These are phyloP conservation scores for Arnoldichthys spilopterus DNA, from an alignment of 2,797 vertebrate genomes.

Conservation along the genomic window DNA sequence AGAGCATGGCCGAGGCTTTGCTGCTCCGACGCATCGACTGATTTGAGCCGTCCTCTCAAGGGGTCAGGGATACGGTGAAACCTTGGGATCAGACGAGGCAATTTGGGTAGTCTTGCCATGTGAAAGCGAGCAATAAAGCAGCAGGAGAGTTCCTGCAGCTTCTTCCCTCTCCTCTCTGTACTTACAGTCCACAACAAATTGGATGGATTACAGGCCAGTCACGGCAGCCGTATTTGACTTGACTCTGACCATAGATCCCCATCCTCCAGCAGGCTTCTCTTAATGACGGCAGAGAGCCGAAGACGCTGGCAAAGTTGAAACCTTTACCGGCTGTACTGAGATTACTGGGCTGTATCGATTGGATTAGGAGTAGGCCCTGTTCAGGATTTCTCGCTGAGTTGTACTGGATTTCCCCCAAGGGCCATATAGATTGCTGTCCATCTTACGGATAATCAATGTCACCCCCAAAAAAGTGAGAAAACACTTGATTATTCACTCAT, in stretches of 20 bases:
- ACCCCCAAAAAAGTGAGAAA: background rate
- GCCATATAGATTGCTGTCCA: slow-evolving; percentile 7
- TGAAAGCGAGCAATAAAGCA: slow-evolving; percentile 69
- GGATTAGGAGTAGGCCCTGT: slow-evolving; percentile 31
- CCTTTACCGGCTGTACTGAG: slow-evolving; percentile 15
- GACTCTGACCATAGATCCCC: slow-evolving; percentile 40
- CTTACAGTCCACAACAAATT: slow-evolving; percentile 61
- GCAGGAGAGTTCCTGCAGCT: slow-evolving; percentile 48
- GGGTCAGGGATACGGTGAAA: slow-evolving; percentile 64
- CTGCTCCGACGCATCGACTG: slow-evolving; percentile 71
- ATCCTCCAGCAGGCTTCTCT: slow-evolving; percentile 38
- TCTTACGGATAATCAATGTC: slow-evolving; percentile 14
- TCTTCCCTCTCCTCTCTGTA: slow-evolving; percentile 36
- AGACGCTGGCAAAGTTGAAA: slow-evolving; percentile 17
- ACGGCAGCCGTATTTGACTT: slow-evolving; percentile 50
- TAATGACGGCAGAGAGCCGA: slow-evolving; percentile 49
- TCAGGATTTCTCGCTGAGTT: background rate
- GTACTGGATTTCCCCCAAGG: background rate
- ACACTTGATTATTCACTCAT: slow-evolving; percentile 3
- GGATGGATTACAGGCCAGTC: slow-evolving; percentile 64
- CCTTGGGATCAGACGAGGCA: slow-evolving; percentile 66
- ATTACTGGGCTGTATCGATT: slow-evolving; percentile 37
- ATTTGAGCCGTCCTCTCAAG: slow-evolving; percentile 72
- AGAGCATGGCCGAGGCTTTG: slow-evolving; percentile 63
- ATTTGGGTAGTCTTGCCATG: slow-evolving; percentile 66